Conservation (phyloP, 2,797 vertebrate species). For the Botia almorhae region DNA sequence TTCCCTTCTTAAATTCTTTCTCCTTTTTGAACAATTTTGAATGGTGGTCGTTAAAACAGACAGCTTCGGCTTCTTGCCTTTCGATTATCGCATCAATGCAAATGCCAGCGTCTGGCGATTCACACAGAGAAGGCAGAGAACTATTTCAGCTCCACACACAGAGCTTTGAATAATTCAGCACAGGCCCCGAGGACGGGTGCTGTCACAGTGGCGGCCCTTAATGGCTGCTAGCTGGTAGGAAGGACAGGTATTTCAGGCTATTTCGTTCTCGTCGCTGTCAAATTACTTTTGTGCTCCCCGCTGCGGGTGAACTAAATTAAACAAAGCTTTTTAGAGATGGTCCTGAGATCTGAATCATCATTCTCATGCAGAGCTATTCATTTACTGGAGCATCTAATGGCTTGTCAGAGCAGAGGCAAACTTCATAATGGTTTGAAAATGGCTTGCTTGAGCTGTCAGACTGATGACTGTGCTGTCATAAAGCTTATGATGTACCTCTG, state of each 20-base stretch:
- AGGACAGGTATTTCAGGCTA: conserved; percentile 30
- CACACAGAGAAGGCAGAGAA: conserved; percentile 44
- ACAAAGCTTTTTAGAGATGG: conserved; percentile 6
- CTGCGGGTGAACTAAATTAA: conserved; percentile 32
- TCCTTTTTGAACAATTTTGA: conserved; percentile 5
- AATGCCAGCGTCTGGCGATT: conserved; percentile 42
- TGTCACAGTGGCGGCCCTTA: conserved; percentile 41
- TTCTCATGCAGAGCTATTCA: conserved; percentile 13
- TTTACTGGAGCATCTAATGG: conserved; percentile 31
- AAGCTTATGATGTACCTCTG: background rate
- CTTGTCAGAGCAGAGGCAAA: conserved; percentile 33
- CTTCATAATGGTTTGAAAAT: conserved; percentile 41
- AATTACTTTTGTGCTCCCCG: conserved; percentile 12
- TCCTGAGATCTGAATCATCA: conserved; percentile 37
- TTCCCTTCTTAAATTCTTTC: background rate
- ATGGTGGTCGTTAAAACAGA: conserved; percentile 4
- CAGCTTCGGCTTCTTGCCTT: conserved; percentile 14
- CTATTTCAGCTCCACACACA: conserved; percentile 38
- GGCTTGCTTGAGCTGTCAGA: conserved; percentile 20
- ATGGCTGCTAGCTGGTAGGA: conserved; percentile 40
- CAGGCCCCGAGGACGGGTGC: conserved; percentile 25
- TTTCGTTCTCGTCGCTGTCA: conserved; percentile 52
- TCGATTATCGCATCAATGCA: conserved; percentile 56
- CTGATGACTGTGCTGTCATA: background rate
- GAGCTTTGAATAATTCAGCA: conserved; percentile 55